Evolutionary conservation across 2,113 vertebrate species (phyloP).

Genomic region (Phaetusa simplex): DNA sequence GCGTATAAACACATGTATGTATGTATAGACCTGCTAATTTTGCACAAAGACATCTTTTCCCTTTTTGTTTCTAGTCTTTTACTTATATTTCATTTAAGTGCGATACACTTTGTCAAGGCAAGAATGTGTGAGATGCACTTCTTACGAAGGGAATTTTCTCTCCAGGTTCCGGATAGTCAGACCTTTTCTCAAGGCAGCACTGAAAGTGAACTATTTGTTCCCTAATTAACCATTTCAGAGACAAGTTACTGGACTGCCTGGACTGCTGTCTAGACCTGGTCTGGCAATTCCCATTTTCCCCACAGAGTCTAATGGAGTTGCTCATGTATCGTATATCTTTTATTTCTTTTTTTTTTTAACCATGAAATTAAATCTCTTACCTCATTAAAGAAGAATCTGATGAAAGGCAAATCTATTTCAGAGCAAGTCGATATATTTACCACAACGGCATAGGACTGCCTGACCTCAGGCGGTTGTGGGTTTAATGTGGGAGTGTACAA

Average conservation of each 20-base stretch:
- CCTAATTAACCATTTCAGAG: slow-evolving; percentile 32
- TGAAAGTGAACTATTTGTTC: background rate
- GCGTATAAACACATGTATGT: accelerated
- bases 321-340: background rate
- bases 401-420: slow-evolving; percentile 27
- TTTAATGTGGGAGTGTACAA: background rate
- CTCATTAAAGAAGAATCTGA: slow-evolving; percentile 32
- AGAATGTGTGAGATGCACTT: background rate
- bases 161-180: background rate
- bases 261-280: background rate
- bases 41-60: background rate
- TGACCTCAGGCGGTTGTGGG: background rate
- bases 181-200: background rate
- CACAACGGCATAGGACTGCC: background rate
- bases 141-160: background rate
- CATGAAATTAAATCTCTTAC: slow-evolving; percentile 18
- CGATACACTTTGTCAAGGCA: background rate
- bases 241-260: background rate
- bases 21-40: background rate
- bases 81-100: background rate
- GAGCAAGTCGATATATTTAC: background rate
- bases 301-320: background rate
- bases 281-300: slow-evolving; percentile 20
- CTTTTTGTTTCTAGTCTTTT: background rate
- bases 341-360: background rate